Base-by-base conservation (phyloP, 2,888 invertebrate species). In the Conus canariensis region DNA sequence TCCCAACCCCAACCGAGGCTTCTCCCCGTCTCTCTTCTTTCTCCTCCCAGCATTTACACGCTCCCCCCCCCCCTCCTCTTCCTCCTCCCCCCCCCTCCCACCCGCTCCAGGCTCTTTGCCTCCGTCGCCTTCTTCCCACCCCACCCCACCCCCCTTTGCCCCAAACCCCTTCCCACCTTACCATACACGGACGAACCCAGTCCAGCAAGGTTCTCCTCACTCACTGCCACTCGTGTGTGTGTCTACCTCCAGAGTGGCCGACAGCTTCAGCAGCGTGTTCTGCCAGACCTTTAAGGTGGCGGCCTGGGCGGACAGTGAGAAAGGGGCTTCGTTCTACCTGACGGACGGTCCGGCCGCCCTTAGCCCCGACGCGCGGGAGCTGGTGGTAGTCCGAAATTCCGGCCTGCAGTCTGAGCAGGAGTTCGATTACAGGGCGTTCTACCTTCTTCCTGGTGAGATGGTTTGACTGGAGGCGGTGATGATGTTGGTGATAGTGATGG, bases 1-100 rank as follows among this genome's bases (percentile, higher is more conserved):
- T n/a, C n/a, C n/a, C n/a, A n/a, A n/a, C n/a, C n/a, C n/a, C n/a
- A n/a, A n/a, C n/a, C n/a, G n/a, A n/a, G n/a, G n/a, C n/a, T n/a
- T n/a, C 70, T 87, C 87, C 58, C 87, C 74, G 5, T 74, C 87
- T 87, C 70, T 74, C 87, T 67, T 59, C 58, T 30, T 87, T 19
- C 19, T n/a, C 19, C 67, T 30, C 87, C 25, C n/a, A n/a, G n/a
- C n/a, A n/a, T n/a, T n/a, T n/a, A n/a, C n/a, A n/a, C n/a, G n/a
- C n/a, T n/a, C n/a, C n/a, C n/a, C n/a, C n/a, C n/a, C n/a, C n/a
- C n/a, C n/a, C n/a, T n/a, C n/a, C n/a, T n/a, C n/a, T n/a, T n/a
- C n/a, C n/a, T n/a, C n/a, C n/a, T n/a, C n/a, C n/a, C n/a, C n/a
- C n/a, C n/a, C n/a, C n/a, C n/a, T n/a, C n/a, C n/a, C n/a, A n/a